These are phyloP conservation scores for Trypoxylus dichotomus DNA, from an alignment of 1,140 invertebrate genomes.

Conservation along the genomic window DNA sequence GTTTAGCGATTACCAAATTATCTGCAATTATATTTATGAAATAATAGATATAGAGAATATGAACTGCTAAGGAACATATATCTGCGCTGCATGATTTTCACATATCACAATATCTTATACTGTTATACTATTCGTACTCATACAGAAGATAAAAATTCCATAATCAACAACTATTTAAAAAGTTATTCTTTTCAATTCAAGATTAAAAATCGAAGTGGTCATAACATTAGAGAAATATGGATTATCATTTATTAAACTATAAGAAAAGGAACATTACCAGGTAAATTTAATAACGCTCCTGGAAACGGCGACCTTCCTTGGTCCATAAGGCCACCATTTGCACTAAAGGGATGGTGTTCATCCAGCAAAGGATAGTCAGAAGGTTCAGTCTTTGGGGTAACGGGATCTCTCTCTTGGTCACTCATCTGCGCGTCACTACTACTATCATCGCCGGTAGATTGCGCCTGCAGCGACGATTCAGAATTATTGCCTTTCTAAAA, in stretches of 20 bases:
- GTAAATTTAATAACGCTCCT: constrained; percentile 70
- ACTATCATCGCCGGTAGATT: constrained; percentile 78
- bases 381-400: constrained; percentile 64
- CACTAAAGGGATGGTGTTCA: constrained; percentile 65
- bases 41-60: neutral
- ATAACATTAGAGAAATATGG: too few species aligned
- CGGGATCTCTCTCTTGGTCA: constrained; percentile 58
- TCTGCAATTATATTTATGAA: neutral
- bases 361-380: constrained; percentile 64
- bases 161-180: too few species aligned
- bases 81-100: neutral
- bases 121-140: too few species aligned
- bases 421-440: constrained; percentile 70
- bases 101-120: too few species aligned
- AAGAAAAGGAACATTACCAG: constrained; percentile 57
- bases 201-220: too few species aligned
- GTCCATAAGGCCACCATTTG: constrained; percentile 68
- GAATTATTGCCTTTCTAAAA: constrained; percentile 52
- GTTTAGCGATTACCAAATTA: neutral
- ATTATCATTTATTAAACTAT: neutral
- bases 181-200: too few species aligned
- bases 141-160: too few species aligned
- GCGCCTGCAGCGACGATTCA: constrained; percentile 61
- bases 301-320: constrained; percentile 68
- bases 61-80: neutral